Percentiles rank a stretch among this genome's conserved stretches.
phyloP scores from a whole-genome alignment of 2,797 vertebrate species.

The Perodicticus potto region DNA sequence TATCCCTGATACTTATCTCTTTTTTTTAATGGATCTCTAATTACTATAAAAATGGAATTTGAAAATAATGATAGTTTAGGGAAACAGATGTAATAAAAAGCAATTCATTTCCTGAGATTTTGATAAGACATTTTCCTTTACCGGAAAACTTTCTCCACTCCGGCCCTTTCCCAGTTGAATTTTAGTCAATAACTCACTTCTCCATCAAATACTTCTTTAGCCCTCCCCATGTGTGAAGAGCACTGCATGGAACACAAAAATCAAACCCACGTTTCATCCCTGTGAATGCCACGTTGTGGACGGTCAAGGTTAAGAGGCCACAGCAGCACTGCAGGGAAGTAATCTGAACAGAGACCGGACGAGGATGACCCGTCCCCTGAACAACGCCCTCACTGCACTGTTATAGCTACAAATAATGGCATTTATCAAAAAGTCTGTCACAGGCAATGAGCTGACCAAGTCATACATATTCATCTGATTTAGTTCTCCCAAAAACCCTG shows the following conservation, averaged over 20 bases:
- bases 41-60: neutral
- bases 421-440: accelerated
- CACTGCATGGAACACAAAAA: accelerated
- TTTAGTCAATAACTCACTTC: neutral
- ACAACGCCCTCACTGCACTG: accelerated
- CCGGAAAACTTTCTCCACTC: neutral
- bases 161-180: neutral
- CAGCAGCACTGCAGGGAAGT: accelerated
- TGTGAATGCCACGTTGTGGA: neutral
- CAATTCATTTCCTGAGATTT: neutral
- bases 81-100: neutral
- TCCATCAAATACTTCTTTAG: neutral
- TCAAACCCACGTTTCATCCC: too few relatives aligned
- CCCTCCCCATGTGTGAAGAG: neutral
- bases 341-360: too few relatives aligned
- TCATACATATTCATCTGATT: accelerated
- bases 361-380: accelerated
- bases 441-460: neutral
- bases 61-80: neutral
- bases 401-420: neutral
- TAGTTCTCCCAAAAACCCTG: neutral
- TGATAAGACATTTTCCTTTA: neutral
- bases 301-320: neutral
- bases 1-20: neutral
- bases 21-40: neutral